A percentile compares a stretch with the other conserved stretches of the same genome.
phyloP scores from a whole-genome alignment of 53 echinoderm and acorn worm species.

The Hippasteria phrygiana region DNA sequence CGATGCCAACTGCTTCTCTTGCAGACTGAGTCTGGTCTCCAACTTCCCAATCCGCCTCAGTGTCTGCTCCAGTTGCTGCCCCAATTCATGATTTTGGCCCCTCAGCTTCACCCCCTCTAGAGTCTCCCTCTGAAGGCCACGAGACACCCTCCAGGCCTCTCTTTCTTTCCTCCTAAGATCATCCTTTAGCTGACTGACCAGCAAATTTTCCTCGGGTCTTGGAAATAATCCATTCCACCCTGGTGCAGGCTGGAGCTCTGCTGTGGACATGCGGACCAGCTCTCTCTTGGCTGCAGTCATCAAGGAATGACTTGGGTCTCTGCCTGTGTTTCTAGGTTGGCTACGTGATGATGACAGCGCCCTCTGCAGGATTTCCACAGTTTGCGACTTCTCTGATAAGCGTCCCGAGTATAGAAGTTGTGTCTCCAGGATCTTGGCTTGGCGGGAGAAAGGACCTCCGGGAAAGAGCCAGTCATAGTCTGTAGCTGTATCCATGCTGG shows the following conservation, averaged over 20 bases:
- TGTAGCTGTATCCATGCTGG: conserved; percentile 2
- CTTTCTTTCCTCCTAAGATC: conserved; percentile 31
- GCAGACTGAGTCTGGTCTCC: conserved; percentile 29
- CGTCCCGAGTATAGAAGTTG: conserved; percentile 35
- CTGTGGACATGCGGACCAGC: background rate
- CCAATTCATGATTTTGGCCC: conserved; percentile 60
- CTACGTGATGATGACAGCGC: background rate
- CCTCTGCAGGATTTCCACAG: background rate
- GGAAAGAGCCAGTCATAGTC: conserved; percentile 56
- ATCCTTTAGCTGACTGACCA: conserved; percentile 1
- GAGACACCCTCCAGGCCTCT: conserved; percentile 17
- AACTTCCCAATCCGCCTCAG: conserved; percentile 62
- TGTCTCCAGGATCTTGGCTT: conserved; percentile 49
- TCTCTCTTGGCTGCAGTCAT: conserved; percentile 16
- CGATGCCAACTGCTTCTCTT: conserved; percentile 21
- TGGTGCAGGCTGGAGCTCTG: background rate
- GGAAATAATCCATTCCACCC: background rate
- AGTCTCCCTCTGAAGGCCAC: conserved; percentile 53
- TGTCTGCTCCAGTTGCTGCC: conserved; percentile 66
- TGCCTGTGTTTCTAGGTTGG: background rate
- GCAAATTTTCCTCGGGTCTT: background rate
- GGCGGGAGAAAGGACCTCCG: conserved; percentile 32
- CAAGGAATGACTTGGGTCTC: conserved; percentile 1
- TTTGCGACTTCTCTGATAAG: background rate
- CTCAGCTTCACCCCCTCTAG: conserved; percentile 64